Evolutionary conservation across 2,113 vertebrate genomes (phyloP), one percentile per base, ranked within the genome.

Genomic region (Oncorhynchus kisutch): DNA sequence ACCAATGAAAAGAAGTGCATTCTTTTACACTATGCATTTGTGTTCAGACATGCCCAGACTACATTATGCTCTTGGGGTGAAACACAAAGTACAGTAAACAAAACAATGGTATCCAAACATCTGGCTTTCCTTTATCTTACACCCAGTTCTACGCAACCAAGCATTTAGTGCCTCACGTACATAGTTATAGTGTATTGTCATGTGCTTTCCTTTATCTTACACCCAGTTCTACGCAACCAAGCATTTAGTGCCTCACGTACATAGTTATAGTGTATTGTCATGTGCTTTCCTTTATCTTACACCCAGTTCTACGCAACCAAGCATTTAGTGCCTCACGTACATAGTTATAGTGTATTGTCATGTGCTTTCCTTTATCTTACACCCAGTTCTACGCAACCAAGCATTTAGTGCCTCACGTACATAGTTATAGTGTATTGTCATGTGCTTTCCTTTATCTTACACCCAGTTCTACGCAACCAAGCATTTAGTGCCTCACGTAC

Each of bases 11-110:
- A 82, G 78, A 83, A 78, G 80, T 48, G 82, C 85, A 86, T 88
- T 84, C 83, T 88, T 84, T 72, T 25, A 20, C 72, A 18, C 16
- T 54, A 54, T 66, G 45, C 72, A 49, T 71, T 81, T 89, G 77
- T 89, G 93, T 90, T 84, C 73, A 74, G 86, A 91, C 92, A 80
- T 86, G 92, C 83, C 87, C 85, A 2, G 48, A 81, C 89, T 82
- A 83, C 78, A 80, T 86, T 71, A 77, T 84, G 76, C 85, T 75
- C 73, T 80, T 25, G 80, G 85, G 73, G 78, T 83, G 78, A 87
- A 85, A 54, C 84, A 84, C 78, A 82, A 84, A 76, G 73, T 71
- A 82, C 75, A 75, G 76, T 87, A 89, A 90, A 91, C 90, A 86
- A 80, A 85, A 88, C 84, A 85, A 87, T 85, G 51, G 82, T 84